Base-by-base conservation (phyloP, 2,888 invertebrate genomes). In the Eristalis intricaria region DNA sequence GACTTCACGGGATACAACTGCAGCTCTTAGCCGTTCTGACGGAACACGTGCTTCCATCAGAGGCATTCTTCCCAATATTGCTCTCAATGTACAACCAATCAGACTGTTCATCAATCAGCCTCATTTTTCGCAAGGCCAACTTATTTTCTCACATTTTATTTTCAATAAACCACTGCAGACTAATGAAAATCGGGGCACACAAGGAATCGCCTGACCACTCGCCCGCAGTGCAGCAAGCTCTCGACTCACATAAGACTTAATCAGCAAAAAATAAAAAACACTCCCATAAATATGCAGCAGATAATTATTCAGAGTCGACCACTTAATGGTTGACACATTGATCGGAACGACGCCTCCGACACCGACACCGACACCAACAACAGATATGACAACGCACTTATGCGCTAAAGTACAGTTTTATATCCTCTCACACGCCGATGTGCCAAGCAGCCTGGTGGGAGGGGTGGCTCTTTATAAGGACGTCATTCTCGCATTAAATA, bases 321-420 rank as follows among this genome's bases (percentile, higher is more conserved):
- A 85, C 81, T 85, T 85, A 85, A 77, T 85, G 73, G 73, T 65
- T 85, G 81, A 81, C 85, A 85, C 85, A 81, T 81, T 85, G 81
- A 81, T 77, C 77, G 68, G 64, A 77, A 58, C 66, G 32, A 68
- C n/a, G 26, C 63, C 56, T 8, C 61, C 66, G 26, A 29, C 26
- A 26, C 60, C 26, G 19, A 32, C 40, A n/a, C 10, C 29, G 26
- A 29, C 26, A 26, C 60, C 26, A 15, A 32, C 40, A n/a, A 4
- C 29, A 43, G 26, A 66, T 65, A 19, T 29, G 19, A 32, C 66
- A 50, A 78, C 29, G 74, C 79, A 29, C 56, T 65, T 64, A 15
- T 32, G 68, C 32, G n/a, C 19, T 61, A 23, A 58, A 68, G 60
- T 71, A 29, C 65, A 79, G 58, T 19, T 50, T 19, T 5, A 19